Evolutionary conservation across 2,113 vertebrate genomes (phyloP), one percentile per base, ranked within the genome.

Genomic region (Melanerpes aurifrons): DNA sequence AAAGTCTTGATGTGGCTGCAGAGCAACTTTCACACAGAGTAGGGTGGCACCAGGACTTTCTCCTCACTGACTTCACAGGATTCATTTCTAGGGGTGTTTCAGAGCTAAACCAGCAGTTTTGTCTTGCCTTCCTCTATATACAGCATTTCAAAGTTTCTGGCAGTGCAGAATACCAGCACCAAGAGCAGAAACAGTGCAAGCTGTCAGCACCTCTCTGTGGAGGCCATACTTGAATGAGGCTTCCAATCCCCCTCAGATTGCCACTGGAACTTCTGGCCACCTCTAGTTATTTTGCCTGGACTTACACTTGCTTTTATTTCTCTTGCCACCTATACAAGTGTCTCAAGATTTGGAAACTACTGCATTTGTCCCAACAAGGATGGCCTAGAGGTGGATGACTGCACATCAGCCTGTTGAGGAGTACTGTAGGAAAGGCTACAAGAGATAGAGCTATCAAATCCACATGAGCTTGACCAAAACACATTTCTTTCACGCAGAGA

Each of bases 391-490:
- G 57, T 62, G 54, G 29, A 56, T 95, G 62, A 71, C n/a, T 35
- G 43, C 29, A 29, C 28, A 18, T 45, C 89, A 86, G 37, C 43
- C 69, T 16, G 1, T 5, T 81, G 62, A 56, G 90, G 74, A 93
- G 48, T 10, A 16, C 19, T 56, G 26, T 14, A 54, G 35, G 32
- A 72, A 81, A 83, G 19, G 7, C 72, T 79, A 19, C 50, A 86
- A 86, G 47, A 86, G 77, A 86, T 35, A 91, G 80, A 78, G 87
- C 80, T 91, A 79, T 94, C 79, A 92, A 69, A 22, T 25, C 63
- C 73, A 63, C 2, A 0, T 70, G 53, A 87, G 68, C 79, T 77
- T 12, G 5, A 29, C 40, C 86, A 64, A 66, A 89, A 67, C 14
- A 15, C 6, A 22, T 78, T 92, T 78, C 69, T 86, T 91, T 95